phyloP scores from a whole-genome alignment of 2,797 vertebrate species.

The Galago senegalensis region DNA sequence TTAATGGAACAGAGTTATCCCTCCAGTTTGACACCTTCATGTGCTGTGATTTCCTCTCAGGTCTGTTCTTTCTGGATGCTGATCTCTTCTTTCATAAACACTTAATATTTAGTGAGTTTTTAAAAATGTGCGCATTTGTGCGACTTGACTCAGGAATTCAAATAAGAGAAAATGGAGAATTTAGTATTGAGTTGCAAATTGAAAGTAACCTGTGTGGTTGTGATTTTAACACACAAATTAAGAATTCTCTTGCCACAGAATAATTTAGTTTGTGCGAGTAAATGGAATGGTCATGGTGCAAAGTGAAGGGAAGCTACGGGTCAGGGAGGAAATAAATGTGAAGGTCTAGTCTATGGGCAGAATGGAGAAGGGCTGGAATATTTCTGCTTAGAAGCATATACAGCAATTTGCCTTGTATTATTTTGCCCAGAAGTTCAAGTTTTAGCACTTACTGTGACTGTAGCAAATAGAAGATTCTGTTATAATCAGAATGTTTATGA shows the following conservation, averaged over 20 bases:
- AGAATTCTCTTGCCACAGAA: neutral
- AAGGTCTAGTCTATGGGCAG: neutral
- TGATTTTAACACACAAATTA: slow-evolving; percentile 30
- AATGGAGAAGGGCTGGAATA: neutral
- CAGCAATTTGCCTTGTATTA: neutral
- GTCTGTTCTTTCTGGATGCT: neutral
- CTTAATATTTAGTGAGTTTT: neutral
- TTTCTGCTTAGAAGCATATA: neutral
- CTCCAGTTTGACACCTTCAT: neutral
- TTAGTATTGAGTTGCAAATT: slow-evolving; percentile 36
- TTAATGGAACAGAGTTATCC: neutral
- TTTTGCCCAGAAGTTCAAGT: neutral
- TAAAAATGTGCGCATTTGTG: neutral
- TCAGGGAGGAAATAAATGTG: neutral
- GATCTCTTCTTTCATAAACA: neutral
- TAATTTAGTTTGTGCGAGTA: slow-evolving; percentile 42
- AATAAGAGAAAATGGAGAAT: slow-evolving; percentile 16
- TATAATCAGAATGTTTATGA: neutral
- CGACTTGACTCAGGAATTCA: slow-evolving; percentile 20
- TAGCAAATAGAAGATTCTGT: neutral
- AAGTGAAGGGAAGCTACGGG: neutral
- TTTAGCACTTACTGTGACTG: slow-evolving; percentile 15
- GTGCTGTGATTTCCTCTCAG: neutral
- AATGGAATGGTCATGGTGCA: neutral
- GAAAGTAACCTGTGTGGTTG: neutral